Base-by-base conservation (phyloP, 2,888 invertebrate genomes). In the Leptinotarsa peninsularis region DNA sequence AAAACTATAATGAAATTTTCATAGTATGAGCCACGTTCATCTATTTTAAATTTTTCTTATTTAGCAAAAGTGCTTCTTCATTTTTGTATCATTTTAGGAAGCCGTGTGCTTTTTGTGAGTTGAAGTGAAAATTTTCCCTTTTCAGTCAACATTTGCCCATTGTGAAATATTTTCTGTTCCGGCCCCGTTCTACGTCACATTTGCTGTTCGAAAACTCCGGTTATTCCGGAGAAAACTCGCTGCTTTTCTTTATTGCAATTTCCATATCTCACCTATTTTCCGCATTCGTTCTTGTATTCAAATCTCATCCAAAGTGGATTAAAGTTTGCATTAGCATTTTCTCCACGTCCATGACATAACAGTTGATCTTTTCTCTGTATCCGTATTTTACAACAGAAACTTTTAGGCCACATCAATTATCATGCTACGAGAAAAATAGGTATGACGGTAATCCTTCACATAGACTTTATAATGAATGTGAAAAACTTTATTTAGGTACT, bases 251-350 rank as follows among this genome's bases (percentile, higher is more conserved):
- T 63, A 63, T 63, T 63, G 63, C 63, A 63, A 63, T 63, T 63
- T 63, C 63, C 63, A 63, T 43, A 63, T 63, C 63, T 63, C 63
- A 63, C 63, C 63, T 63, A 63, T 63, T 63, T 63, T 43, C 63
- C 33, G 63, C 43, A 63, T 63, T 63, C 33, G 63, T 27, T 63
- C 43, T 63, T 33, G 63, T 63, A 63, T 63, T 63, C 63, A 63
- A 63, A 63, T 63, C 63, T 63, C 63, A 63, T 63, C n/a, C 63
- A 63, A 63, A 63, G 63, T 63, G 63, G 63, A 63, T 63, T 63
- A 63, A 63, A 63, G 33, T 63, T 43, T n/a, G 43, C 63, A 63
- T 63, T 63, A 63, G 63, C 63, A 63, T 63, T 27, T 63, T 63
- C 63, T 63, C n/a, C 63, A 63, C 63, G 63, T 63, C n/a, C 63